Evolutionary conservation across 2,113 vertebrate species (phyloP), one percentile per base, ranked within the genome.

Genomic region (Struthio camelus): DNA sequence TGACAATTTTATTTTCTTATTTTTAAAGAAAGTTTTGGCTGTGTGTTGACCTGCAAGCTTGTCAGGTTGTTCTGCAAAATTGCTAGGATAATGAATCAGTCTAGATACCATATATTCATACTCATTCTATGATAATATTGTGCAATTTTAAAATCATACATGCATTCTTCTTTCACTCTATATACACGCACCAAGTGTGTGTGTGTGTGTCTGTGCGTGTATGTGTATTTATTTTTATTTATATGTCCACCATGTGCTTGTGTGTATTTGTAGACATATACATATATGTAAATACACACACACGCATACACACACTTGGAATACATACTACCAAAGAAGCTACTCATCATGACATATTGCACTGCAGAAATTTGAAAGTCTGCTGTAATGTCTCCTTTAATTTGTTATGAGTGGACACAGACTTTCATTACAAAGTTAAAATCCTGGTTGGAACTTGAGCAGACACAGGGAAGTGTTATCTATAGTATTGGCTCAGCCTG

Each of bases 51-150:
- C 59, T 53, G 24, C 20, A 67, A 85, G 17, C 71, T 86, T 85
- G 56, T 87, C 56, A 78, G 73, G 44, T 90, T 88, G 32, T 62
- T 96, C 79, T 91, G 36, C 78, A 91, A 70, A 91, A 85, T 66
- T 73, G n/a, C 50, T 65, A 44, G 71, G 40, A 36, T 72, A 87
- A 72, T 89, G 28, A 77, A 93, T 89, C 70, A 75, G 58, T 62
- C 44, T 46, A 30, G 36, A n/a, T 20, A 40, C 51, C 38, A 40
- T 54, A 36, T 36, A 38, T 89, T 86, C 42, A 59, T 32, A 70
- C 61, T 90, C 1, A 1, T 87, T 70, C 78, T 87, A 19, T 59
- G 32, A 70, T 19, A 11, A 8, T 44, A 25, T 25, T 75, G 64
- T 78, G 72, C 67, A 84, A 76, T 89, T 36, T 22, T 28, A 22